Evolutionary conservation across 2,797 vertebrate genomes (phyloP), one percentile per base, ranked within the genome.

Genomic region (Sebastes trivittatus): DNA sequence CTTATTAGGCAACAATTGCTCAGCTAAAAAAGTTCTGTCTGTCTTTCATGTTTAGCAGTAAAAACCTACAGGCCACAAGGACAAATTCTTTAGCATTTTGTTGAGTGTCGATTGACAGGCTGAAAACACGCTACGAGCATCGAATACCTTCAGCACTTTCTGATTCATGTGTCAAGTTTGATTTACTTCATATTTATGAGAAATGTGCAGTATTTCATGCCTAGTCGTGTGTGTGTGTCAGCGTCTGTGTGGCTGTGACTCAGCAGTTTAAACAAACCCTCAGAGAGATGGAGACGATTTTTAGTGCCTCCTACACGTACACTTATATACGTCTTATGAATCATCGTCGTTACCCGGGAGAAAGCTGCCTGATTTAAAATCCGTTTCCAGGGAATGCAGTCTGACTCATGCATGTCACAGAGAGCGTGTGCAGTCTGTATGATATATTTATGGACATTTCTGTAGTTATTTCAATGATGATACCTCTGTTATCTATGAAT

Each of bases 331-430:
- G 65, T 90, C 70, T 85, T 75, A 70, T 95, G 92, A 95, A 83
- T 94, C 92, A 93, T 89, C 81, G 36, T 72, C 4, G 82, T 81
- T 90, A 92, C 89, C 91, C 93, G 83, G 87, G 88, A 93, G 87
- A 83, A 89, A 76, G 85, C 80, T 77, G 82, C 83, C 85, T 83
- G 46, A 72, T 92, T 89, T 88, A 80, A 88, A 81, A 23, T 87
- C 83, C 62, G 76, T 88, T 90, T 85, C 82, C 72, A 55, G 63
- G 76, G 78, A 88, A 56, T 46, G 42, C 61, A 29, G 62, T 67
- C 27, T 86, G 87, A 90, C 75, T 87, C 79, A 86, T 29, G 61
- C 70, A 42, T 65, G 76, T 75, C 72, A 0, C 52, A 78, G 18
- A 60, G 27, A 77, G 63, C 83, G 77, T 77, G 64, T 83, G 77